Percentiles rank a stretch among this genome's conserved stretches.
Conservation (phyloP, 1,140 invertebrate species). For the Homalodisca vitripennis region DNA sequence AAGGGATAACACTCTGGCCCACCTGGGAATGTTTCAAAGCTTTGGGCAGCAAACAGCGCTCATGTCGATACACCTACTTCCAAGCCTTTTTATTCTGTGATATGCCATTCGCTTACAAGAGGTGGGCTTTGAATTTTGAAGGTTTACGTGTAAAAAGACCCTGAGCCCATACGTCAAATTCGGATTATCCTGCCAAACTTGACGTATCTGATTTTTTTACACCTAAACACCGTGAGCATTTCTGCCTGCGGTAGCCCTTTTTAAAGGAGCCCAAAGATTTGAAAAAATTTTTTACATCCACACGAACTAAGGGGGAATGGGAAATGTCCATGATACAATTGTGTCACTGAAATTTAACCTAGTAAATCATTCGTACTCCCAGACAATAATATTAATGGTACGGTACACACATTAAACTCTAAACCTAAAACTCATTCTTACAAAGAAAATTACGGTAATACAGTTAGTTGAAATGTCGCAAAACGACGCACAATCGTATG, state of each 20-base stretch:
- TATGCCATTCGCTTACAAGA: slow-evolving; percentile 21
- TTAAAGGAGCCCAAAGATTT: slow-evolving; percentile 20
- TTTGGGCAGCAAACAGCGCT: slow-evolving; percentile 22
- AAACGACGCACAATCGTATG: slow-evolving; percentile 8
- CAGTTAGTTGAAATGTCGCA: slow-evolving; percentile 31
- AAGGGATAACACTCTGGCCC: slow-evolving; percentile 2
- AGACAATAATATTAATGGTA: slow-evolving; percentile 37
- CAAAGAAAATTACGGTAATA: slow-evolving; percentile 37
- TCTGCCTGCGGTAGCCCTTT: slow-evolving; percentile 3
- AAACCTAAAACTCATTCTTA: slow-evolving; percentile 38
- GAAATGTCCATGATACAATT: not conserved
- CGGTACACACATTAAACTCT: slow-evolving; percentile 40
- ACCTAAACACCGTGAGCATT: slow-evolving; percentile 22
- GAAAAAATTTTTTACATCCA: slow-evolving; percentile 25
- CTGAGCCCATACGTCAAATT: slow-evolving; percentile 28
- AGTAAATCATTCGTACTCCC: slow-evolving; percentile 30
- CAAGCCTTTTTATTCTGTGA: slow-evolving; percentile 21
- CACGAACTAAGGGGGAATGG: slow-evolving; percentile 1
- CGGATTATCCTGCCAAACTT: slow-evolving; percentile 1
- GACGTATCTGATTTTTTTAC: slow-evolving; percentile 31
- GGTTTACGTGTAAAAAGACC: slow-evolving; percentile 32
- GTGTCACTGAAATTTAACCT: too few species aligned
- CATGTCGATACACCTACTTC: slow-evolving; percentile 9
- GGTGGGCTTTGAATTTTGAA: slow-evolving; percentile 2
- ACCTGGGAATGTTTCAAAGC: slow-evolving; percentile 11